These are phyloP conservation scores for Orius insidiosus DNA, from an alignment of 1,140 invertebrate genomes.

Conservation along the genomic window DNA sequence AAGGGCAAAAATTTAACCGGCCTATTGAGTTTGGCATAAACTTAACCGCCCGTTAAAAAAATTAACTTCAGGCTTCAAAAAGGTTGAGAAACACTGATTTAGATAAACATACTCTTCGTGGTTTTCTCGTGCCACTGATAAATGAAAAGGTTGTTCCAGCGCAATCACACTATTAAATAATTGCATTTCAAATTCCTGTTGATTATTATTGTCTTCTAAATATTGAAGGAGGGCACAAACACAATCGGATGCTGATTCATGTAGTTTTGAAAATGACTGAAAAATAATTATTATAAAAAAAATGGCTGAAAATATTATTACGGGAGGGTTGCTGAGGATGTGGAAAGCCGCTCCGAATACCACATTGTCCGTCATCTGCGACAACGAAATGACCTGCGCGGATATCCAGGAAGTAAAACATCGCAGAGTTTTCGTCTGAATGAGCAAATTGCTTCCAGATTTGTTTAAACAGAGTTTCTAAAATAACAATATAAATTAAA, in stretches of 20 bases:
- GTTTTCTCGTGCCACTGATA: slow-evolving; percentile 84
- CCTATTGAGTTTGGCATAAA: too few relatives aligned
- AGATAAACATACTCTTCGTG: slow-evolving; percentile 34
- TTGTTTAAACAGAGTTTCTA: slow-evolving; percentile 46
- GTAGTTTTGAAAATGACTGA: slow-evolving; percentile 33
- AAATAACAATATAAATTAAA: slow-evolving; percentile 18
- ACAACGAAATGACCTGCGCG: slow-evolving; percentile 47
- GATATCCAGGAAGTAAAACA: slow-evolving; percentile 69
- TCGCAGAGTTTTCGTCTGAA: slow-evolving; percentile 43
- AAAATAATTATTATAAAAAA: neutral
- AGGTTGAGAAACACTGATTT: too few relatives aligned
- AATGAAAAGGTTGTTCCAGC: slow-evolving; percentile 73
- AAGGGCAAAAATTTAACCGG: too few relatives aligned
- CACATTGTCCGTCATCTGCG: slow-evolving; percentile 44
- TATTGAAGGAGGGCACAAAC: slow-evolving; percentile 68
- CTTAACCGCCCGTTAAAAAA: too few relatives aligned
- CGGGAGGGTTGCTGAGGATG: slow-evolving; percentile 21
- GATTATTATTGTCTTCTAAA: slow-evolving; percentile 53
- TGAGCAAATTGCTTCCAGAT: slow-evolving; percentile 32
- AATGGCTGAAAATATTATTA: too few relatives aligned
- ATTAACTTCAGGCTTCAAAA: too few relatives aligned
- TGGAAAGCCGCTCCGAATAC: slow-evolving; percentile 51
- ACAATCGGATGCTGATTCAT: slow-evolving; percentile 82
- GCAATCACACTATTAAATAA: slow-evolving; percentile 66
- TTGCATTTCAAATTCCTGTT: slow-evolving; percentile 48